Percentiles rank a stretch among this genome's conserved stretches.
These are phyloP conservation scores for Oligia strigilis DNA, from an alignment of 2,888 invertebrate genomes.

Conservation along the genomic window DNA sequence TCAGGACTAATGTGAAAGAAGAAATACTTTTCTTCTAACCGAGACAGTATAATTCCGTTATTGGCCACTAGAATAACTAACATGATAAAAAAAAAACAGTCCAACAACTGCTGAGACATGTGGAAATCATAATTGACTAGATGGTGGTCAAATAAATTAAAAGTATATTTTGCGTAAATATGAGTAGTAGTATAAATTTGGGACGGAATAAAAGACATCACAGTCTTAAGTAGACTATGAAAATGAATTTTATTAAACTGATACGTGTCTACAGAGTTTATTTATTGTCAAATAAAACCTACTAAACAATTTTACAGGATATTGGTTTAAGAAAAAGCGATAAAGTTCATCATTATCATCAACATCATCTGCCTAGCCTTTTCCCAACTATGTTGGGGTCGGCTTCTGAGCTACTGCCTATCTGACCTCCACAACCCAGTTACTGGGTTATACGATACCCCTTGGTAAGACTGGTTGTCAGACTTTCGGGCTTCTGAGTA, in stretches of 20 bases:
- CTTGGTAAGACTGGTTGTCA: too few species aligned
- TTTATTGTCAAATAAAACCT: not conserved
- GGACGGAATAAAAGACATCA: not conserved
- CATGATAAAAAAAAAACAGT: not conserved
- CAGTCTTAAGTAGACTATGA: not conserved
- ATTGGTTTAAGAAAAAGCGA: conserved; percentile 12
- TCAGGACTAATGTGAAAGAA: not conserved
- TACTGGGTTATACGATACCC: too few species aligned
- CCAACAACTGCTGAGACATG: not conserved
- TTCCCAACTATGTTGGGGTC: too few species aligned
- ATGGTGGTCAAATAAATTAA: not conserved
- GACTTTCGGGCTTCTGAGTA: too few species aligned
- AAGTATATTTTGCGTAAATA: not conserved
- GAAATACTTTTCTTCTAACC: not conserved
- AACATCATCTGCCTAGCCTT: too few species aligned
- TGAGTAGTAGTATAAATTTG: not conserved
- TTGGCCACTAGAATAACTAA: not conserved
- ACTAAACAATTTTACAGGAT: not conserved
- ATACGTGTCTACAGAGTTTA: not conserved
- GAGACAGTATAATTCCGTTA: not conserved
- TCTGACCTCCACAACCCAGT: too few species aligned
- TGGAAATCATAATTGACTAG: not conserved
- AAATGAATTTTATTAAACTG: not conserved
- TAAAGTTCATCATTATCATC: not conserved
- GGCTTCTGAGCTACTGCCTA: too few species aligned